A percentile compares a stretch with the other conserved stretches of the same genome.
These are phyloP conservation scores for Drosophila murphyi DNA, from an alignment of 1,140 invertebrate genomes.

Conservation along the genomic window DNA sequence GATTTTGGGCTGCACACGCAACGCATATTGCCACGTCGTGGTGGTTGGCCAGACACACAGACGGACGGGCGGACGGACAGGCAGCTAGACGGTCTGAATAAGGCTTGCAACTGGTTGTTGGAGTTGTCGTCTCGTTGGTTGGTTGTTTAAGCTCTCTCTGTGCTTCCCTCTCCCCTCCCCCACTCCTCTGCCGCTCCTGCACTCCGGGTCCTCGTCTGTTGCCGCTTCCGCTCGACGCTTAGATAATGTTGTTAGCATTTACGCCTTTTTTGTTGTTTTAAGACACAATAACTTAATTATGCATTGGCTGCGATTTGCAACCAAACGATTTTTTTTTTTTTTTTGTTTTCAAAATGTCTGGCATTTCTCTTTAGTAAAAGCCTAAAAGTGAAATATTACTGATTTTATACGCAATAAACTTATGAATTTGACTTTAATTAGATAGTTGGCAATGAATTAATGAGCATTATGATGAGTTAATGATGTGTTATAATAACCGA, in stretches of 20 bases:
- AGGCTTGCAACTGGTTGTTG: conserved; percentile 60
- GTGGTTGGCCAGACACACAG: conserved; percentile 70
- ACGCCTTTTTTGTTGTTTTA: conserved; percentile 45
- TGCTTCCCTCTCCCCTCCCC: neutral
- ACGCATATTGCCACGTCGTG: conserved; percentile 36
- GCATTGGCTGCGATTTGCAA: conserved; percentile 67
- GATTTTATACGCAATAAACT: neutral
- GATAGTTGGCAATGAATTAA: neutral
- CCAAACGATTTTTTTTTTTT: conserved; percentile 49
- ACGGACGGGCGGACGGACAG: neutral
- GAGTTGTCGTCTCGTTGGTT: conserved; percentile 36
- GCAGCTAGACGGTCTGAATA: neutral
- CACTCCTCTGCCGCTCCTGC: neutral
- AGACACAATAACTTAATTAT: conserved; percentile 76
- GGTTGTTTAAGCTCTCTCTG: conserved; percentile 26
- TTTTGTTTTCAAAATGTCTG: conserved; percentile 63
- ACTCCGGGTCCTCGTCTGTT: neutral
- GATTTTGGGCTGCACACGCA: conserved; percentile 63
- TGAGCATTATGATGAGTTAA: neutral
- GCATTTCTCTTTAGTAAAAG: conserved; percentile 10
- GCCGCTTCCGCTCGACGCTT: conserved; percentile 53
- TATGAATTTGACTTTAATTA: neutral
- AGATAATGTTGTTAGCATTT: conserved; percentile 75
- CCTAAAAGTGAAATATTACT: conserved; percentile 28
- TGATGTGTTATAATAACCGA: neutral